phyloP scores from a whole-genome alignment of 2,113 vertebrate species.

The Psephotus haematonotus region DNA sequence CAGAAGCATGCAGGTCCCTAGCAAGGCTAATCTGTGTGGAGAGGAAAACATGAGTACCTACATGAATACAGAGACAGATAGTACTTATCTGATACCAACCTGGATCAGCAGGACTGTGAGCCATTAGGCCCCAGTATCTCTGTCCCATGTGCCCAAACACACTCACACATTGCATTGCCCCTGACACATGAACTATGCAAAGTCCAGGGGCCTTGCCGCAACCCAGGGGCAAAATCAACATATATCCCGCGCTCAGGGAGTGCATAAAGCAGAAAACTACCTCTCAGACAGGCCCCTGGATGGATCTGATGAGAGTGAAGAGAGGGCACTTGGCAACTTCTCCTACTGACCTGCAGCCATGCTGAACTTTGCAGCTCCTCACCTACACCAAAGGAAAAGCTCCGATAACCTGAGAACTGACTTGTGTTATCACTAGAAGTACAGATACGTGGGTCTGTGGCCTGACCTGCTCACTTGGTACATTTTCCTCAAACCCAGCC shows the following conservation, averaged over 20 bases:
- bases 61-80: fast-evolving
- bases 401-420: fast-evolving
- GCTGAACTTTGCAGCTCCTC: neutral
- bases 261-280: fast-evolving
- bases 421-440: fast-evolving
- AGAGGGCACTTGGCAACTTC: neutral
- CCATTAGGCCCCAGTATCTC: neutral
- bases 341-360: neutral
- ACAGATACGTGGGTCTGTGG: fast-evolving
- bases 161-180: fast-evolving
- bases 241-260: fast-evolving
- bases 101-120: neutral
- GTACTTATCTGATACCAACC: neutral
- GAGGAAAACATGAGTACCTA: neutral
- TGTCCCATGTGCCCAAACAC: neutral
- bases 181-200: neutral
- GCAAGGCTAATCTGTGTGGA: neutral
- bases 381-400: too few species aligned
- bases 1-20: neutral
- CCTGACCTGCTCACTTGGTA: fast-evolving
- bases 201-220: neutral
- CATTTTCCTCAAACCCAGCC: neutral
- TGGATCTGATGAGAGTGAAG: fast-evolving
- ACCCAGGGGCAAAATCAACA: neutral
- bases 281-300: fast-evolving